A percentile compares a stretch with the other conserved stretches of the same genome.
These are phyloP conservation scores for Pangasius macronema DNA, from an alignment of 2,797 vertebrate species.

Conservation along the genomic window DNA sequence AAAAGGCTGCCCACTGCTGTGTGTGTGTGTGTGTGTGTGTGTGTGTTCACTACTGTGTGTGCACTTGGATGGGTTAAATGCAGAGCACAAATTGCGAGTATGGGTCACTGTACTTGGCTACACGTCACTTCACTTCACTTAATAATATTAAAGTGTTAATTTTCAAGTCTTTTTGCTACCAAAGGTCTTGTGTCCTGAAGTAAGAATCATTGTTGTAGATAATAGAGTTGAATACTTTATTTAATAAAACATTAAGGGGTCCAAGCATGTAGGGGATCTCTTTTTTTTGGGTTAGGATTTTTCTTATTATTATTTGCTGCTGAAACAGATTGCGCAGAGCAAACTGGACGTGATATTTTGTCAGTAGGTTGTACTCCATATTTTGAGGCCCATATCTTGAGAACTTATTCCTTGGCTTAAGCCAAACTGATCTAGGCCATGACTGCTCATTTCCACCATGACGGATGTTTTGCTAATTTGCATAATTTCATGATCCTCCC, in stretches of 20 bases:
- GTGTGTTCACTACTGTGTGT: too few relatives aligned
- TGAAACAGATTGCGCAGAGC: neutral
- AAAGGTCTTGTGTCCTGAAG: too few relatives aligned
- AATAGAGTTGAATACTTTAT: neutral
- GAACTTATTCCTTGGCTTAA: neutral
- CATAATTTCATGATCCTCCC: conserved; percentile 22
- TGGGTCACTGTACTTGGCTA: too few relatives aligned
- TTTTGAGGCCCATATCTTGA: neutral
- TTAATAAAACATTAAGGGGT: neutral
- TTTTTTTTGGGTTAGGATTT: neutral
- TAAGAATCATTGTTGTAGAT: neutral
- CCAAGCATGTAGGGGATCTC: neutral
- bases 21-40: too few relatives aligned
- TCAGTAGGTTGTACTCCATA: neutral
- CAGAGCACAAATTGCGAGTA: too few relatives aligned
- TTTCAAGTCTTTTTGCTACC: too few relatives aligned
- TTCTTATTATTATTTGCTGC: neutral
- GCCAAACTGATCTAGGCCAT: too few relatives aligned
- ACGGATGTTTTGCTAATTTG: neutral
- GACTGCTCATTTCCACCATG: neutral
- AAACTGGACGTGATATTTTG: neutral
- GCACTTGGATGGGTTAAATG: too few relatives aligned
- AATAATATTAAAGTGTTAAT: neutral
- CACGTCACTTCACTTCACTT: too few relatives aligned
- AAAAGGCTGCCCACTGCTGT: too few relatives aligned